Evolutionary conservation across 2,113 vertebrate genomes (phyloP).

Genomic region (Coregonus clupeaformis): DNA sequence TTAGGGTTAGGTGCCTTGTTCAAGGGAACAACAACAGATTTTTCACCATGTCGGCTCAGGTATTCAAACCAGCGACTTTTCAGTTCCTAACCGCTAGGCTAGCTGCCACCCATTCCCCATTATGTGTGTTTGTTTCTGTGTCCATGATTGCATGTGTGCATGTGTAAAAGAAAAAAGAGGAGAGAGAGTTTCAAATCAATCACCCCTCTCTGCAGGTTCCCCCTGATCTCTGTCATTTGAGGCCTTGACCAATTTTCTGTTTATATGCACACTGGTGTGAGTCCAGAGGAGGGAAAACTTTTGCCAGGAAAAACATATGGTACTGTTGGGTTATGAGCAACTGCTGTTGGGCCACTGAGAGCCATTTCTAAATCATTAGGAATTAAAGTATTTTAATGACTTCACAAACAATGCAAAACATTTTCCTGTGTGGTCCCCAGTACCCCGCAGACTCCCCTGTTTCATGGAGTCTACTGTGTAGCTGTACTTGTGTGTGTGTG

Average conservation of each 20-base stretch:
- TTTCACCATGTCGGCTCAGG: no score
- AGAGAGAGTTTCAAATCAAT: no score
- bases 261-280: slow-evolving; percentile 6
- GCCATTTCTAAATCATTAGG: slow-evolving; percentile 42
- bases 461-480: background rate
- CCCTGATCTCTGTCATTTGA: slow-evolving; percentile 27
- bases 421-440: background rate
- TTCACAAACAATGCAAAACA: slow-evolving; percentile 11
- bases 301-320: slow-evolving; percentile 59
- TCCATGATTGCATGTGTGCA: background rate
- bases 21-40: no score
- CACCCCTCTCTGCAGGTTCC: slow-evolving; percentile 4
- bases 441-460: background rate
- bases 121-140: slow-evolving; percentile 27
- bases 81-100: no score
- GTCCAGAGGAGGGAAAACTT: slow-evolving; percentile 32
- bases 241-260: background rate
- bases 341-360: slow-evolving; percentile 20
- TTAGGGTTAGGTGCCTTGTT: no score
- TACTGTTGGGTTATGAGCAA: slow-evolving; percentile 35
- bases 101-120: background rate
- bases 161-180: background rate
- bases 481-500: background rate
- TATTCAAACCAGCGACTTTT: no score
- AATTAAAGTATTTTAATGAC: slow-evolving; percentile 45